Evolutionary conservation across 2,113 vertebrate genomes (phyloP).

Genomic region (Lepidiolamprologus cunningtoni): DNA sequence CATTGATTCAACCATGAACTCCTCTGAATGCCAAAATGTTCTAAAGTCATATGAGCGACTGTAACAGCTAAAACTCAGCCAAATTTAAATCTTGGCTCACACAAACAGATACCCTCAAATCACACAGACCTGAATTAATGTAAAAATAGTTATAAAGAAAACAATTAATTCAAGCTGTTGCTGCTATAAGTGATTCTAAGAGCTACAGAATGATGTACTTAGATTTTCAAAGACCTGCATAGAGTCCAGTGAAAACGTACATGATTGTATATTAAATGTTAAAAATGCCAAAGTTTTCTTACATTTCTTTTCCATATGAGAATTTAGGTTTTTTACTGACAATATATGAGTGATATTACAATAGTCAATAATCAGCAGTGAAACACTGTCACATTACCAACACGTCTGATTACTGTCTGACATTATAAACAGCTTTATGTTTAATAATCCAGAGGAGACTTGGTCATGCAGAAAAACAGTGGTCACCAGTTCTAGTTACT

Average conservation of each 20-base stretch:
- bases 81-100: background rate
- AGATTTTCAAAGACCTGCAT: background rate
- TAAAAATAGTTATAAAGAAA: background rate
- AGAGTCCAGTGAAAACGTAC: background rate
- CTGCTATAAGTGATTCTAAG: background rate
- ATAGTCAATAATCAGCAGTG: background rate
- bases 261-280: background rate
- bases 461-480: background rate
- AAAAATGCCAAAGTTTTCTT: background rate
- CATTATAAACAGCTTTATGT: background rate
- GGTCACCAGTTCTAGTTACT: background rate
- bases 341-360: background rate
- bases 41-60: background rate
- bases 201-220: background rate
- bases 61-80: background rate
- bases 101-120: background rate
- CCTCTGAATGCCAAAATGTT: background rate
- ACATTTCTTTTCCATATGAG: background rate
- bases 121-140: background rate
- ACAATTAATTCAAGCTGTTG: background rate
- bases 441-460: background rate
- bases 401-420: background rate
- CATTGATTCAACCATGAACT: background rate
- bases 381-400: background rate
- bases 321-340: background rate